These are phyloP conservation scores for Mesoligia furuncula DNA, from an alignment of 2,888 invertebrate genomes.

Conservation along the genomic window DNA sequence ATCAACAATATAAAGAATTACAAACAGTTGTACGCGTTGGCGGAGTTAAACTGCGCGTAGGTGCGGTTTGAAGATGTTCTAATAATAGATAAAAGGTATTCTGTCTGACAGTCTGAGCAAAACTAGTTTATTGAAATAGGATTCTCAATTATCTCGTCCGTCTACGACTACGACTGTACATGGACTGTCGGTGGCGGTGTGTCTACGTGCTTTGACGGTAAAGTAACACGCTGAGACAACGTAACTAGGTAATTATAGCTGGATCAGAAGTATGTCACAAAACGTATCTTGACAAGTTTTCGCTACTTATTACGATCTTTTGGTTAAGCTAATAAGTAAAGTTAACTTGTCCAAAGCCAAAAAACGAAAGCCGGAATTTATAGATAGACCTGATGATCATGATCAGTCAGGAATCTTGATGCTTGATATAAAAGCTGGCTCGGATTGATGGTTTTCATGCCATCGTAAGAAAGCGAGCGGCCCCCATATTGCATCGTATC, in stretches of 20 bases:
- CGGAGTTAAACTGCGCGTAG: slow-evolving; percentile 36
- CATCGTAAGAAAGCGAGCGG: too few species aligned
- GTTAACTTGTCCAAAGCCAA: background rate
- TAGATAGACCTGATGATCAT: background rate
- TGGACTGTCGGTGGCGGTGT: slow-evolving; percentile 21
- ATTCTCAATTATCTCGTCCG: slow-evolving; percentile 59
- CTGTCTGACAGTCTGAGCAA: slow-evolving; percentile 58
- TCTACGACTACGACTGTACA: slow-evolving; percentile 13
- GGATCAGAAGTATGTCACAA: background rate
- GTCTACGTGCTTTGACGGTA: slow-evolving; percentile 5
- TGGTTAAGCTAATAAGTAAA: background rate
- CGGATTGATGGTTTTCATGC: too few species aligned
- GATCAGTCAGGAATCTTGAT: background rate
- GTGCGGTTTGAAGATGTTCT: slow-evolving; percentile 39
- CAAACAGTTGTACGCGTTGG: slow-evolving; percentile 29
- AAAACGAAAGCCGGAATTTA: background rate
- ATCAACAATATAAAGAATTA: slow-evolving; percentile 12
- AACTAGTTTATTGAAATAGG: slow-evolving; percentile 64
- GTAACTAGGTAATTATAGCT: background rate
- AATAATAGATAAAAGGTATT: slow-evolving; percentile 58
- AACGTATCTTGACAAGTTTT: background rate
- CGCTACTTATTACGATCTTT: background rate
- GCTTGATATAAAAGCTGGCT: background rate
- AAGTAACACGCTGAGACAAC: slow-evolving; percentile 1
- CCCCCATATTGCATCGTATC: too few species aligned